A percentile compares a stretch with the other conserved stretches of the same genome.
Evolutionary conservation across 2,113 vertebrate species (phyloP).

Genomic region (Saguinus imperator): DNA sequence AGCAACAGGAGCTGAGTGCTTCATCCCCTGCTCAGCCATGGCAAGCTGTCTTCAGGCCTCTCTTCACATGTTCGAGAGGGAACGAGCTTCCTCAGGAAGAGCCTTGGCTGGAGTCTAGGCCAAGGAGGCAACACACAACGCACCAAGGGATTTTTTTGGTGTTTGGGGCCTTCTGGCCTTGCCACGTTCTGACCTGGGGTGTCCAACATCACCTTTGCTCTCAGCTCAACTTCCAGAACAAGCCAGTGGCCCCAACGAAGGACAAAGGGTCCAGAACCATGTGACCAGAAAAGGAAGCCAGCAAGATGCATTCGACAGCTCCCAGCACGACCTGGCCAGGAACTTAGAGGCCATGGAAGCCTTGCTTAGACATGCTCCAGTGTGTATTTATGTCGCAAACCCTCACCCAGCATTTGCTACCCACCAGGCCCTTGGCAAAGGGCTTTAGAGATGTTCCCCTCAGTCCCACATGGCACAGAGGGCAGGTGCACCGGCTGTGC

Average conservation of each 20-base stretch:
- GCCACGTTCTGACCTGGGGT: not conserved
- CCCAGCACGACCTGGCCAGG: not conserved
- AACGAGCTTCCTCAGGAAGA: not conserved
- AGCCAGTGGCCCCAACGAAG: not conserved
- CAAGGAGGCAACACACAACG: fast-evolving
- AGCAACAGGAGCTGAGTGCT: not conserved
- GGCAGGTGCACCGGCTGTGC: not conserved
- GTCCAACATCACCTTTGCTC: not conserved
- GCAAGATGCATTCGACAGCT: not conserved
- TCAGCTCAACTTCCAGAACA: not conserved
- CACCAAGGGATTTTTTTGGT: fast-evolving
- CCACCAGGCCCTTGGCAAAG: not conserved
- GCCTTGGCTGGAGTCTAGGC: not conserved
- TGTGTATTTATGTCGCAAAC: not conserved
- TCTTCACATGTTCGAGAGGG: fast-evolving
- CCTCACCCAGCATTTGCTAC: too few species aligned
- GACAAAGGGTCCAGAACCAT: not conserved
- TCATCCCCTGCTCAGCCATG: not conserved
- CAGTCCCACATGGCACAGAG: fast-evolving
- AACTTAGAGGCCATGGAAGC: not conserved
- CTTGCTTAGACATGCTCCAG: not conserved
- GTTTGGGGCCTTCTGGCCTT: not conserved
- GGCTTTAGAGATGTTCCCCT: not conserved
- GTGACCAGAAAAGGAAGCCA: not conserved
- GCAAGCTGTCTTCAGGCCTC: fast-evolving